Percentiles rank a stretch among this genome's conserved stretches.
These are phyloP conservation scores for Strix aluco DNA, from an alignment of 2,113 vertebrate species.

Conservation along the genomic window DNA sequence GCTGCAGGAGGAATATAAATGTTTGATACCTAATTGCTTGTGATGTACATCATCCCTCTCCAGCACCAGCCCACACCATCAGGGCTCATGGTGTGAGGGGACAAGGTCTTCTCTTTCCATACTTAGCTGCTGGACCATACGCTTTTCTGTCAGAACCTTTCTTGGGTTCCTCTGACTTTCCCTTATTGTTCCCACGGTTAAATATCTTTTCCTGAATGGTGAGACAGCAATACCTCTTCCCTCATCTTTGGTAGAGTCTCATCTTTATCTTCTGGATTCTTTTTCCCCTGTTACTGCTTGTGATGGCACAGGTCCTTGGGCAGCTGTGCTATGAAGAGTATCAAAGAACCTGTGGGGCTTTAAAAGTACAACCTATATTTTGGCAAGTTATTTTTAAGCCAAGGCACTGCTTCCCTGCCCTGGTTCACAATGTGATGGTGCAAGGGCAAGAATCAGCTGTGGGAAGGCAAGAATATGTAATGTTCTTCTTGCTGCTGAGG, in stretches of 20 bases:
- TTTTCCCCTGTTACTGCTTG: neutral
- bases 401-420: neutral
- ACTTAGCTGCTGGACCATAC: neutral
- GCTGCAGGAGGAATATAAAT: neutral
- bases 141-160: neutral
- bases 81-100: neutral
- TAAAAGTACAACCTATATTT: neutral
- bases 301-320: neutral
- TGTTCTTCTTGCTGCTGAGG: neutral
- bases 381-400: neutral
- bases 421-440: neutral
- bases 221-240: neutral
- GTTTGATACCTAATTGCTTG: neutral
- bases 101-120: neutral
- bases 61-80: neutral
- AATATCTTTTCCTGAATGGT: neutral
- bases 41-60: neutral
- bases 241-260: neutral
- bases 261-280: neutral
- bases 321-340: neutral
- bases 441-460: neutral
- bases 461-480: neutral
- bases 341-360: neutral
- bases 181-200: neutral
- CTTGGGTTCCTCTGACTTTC: neutral